Conservation (phyloP, 2,113 vertebrate genomes). For the Callopanchax toddi region DNA sequence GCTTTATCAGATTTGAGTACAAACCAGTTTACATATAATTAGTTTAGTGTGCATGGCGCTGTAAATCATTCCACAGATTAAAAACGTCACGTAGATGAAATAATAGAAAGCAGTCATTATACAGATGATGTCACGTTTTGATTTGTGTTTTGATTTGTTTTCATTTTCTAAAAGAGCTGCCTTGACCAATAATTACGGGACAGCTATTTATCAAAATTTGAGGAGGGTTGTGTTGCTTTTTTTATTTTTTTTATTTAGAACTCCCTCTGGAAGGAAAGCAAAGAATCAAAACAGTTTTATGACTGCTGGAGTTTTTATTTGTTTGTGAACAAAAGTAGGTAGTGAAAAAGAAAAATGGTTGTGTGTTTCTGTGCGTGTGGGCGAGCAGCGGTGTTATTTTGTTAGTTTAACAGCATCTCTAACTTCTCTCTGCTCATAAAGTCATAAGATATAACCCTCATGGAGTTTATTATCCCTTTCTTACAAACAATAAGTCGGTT, state of each 20-base stretch:
- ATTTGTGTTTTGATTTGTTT: constrained; percentile 31
- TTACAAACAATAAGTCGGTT: constrained; percentile 9
- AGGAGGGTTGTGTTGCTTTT: constrained; percentile 14
- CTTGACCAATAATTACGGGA: constrained; percentile 55
- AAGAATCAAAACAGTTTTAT: constrained; percentile 3
- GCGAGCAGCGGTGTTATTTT: constrained; percentile 8
- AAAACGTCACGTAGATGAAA: constrained; percentile 63
- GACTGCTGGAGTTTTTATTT: constrained; percentile 15
- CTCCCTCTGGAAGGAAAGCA: neutral
- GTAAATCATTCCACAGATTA: constrained; percentile 73
- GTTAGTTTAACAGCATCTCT: constrained; percentile 15
- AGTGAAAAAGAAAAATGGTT: constrained; percentile 8
- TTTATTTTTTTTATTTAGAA: constrained; percentile 22
- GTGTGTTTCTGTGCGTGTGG: constrained; percentile 3
- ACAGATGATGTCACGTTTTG: constrained; percentile 66
- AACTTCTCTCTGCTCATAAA: constrained; percentile 17
- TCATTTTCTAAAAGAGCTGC: constrained; percentile 13
- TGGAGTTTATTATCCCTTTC: constrained; percentile 12
- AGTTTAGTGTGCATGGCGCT: constrained; percentile 60
- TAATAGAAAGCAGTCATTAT: constrained; percentile 69
- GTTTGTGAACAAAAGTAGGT: neutral
- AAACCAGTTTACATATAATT: constrained; percentile 69
- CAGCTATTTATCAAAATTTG: constrained; percentile 51
- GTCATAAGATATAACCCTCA: constrained; percentile 35
- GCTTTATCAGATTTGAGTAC: constrained; percentile 64